phyloP scores from a whole-genome alignment of 2,113 vertebrate genomes.

The Pelmatolapia mariae region DNA sequence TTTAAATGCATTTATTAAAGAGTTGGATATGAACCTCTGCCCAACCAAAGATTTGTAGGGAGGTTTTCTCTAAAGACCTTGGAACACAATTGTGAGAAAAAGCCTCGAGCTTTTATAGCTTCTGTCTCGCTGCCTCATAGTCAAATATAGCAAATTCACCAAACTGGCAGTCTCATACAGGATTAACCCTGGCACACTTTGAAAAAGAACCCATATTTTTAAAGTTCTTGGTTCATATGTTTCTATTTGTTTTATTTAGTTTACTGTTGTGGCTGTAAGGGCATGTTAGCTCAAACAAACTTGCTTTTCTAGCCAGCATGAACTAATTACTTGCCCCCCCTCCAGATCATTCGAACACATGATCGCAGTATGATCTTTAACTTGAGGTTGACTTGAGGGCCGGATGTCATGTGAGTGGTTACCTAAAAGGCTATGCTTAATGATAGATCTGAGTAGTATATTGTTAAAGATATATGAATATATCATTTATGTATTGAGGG shows the following conservation, averaged over 20 bases:
- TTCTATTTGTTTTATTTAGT: neutral
- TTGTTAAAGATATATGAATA: conserved; percentile 22
- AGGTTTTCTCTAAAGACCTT: conserved; percentile 22
- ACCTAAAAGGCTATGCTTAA: conserved; percentile 45
- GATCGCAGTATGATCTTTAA: conserved; percentile 10
- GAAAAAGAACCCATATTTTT: neutral
- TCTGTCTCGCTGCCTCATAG: neutral
- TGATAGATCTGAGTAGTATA: conserved; percentile 38
- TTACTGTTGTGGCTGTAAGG: neutral
- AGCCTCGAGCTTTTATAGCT: conserved; percentile 26
- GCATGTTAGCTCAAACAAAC: neutral
- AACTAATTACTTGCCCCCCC: neutral
- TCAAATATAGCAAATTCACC: neutral
- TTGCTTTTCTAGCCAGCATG: neutral
- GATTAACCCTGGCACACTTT: neutral
- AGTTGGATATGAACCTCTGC: conserved; percentile 47
- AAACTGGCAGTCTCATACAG: neutral
- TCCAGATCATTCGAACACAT: conserved; percentile 1
- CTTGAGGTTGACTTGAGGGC: conserved; percentile 35
- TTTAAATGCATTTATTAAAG: conserved; percentile 37
- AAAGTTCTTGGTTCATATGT: neutral
- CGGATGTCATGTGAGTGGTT: conserved; percentile 15
- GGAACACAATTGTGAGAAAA: conserved; percentile 59
- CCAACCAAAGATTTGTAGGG: conserved; percentile 50
- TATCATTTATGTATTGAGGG: conserved; percentile 47